These are phyloP conservation scores for Criorhina ranunculi DNA, from an alignment of 2,888 invertebrate species.

Conservation along the genomic window DNA sequence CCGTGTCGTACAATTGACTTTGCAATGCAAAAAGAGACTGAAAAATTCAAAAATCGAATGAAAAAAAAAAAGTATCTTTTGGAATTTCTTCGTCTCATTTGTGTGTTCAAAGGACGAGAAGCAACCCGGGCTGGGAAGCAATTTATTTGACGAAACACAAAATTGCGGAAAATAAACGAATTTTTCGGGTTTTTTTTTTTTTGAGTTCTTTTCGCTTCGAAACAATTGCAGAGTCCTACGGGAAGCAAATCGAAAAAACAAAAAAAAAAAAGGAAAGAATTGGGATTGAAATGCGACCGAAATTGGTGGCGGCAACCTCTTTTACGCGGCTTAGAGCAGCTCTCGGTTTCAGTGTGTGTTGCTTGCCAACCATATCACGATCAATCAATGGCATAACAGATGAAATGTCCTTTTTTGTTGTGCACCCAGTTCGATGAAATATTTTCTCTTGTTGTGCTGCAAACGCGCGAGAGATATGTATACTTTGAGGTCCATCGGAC, in stretches of 20 bases:
- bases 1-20: constrained; percentile 35
- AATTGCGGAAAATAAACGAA: constrained; percentile 75
- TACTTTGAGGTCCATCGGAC: background rate
- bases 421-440: constrained; percentile 46
- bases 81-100: constrained; percentile 57
- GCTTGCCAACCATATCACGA: constrained; percentile 78
- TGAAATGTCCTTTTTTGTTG: constrained; percentile 74
- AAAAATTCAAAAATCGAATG: constrained; percentile 28
- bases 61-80: constrained; percentile 18
- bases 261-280: constrained; percentile 58
- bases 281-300: constrained; percentile 77
- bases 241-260: constrained; percentile 10
- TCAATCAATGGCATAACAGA: constrained; percentile 78
- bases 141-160: constrained; percentile 76
- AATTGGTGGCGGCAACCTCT: constrained; percentile 78
- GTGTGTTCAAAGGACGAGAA: constrained; percentile 15
- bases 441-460: constrained; percentile 39
- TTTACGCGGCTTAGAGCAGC: constrained; percentile 47
- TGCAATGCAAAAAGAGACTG: constrained; percentile 44
- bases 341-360: constrained; percentile 64
- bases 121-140: constrained; percentile 37
- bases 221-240: background rate
- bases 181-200: constrained; percentile 58
- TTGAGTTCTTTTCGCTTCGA: constrained; percentile 37
- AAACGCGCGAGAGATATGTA: constrained; percentile 44